Base-by-base conservation (phyloP, 2,888 invertebrate genomes). In the Patella pellucida region DNA sequence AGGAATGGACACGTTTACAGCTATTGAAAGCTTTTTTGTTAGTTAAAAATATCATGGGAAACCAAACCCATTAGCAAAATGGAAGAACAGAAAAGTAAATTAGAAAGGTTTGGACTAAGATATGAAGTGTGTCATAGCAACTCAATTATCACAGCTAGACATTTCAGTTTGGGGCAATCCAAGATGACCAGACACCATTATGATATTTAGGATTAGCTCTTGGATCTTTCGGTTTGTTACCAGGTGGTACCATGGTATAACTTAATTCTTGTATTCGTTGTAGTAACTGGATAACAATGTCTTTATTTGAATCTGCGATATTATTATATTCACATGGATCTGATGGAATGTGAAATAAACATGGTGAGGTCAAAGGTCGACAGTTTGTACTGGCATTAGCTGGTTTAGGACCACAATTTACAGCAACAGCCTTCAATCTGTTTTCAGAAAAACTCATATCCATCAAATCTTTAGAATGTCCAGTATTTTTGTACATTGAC, bases 321-420 rank as follows among this genome's bases (percentile, higher is more conserved):
- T 97, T 97, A 76, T 93, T 92, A 76, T 92, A 92, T 91, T 98
- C 98, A 88, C 98, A 98, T 0, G 97, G 97, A 92, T 98, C 98
- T 15, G 93, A 91, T 1, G 92, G 91, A 12, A 97, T 93, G 89
- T 98, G 94, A 91, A 95, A 97, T 9, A 98, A 92, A 86, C 97
- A 98, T 0, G 96, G 94, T 0, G 93, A 91, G 56, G 91, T 82
- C 0, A 94, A 86, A 0, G 96, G 95, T 71, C 93, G 89, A 90
- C 97, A 97, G 0, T 90, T 85, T 23, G 81, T 83, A 52, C 86
- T 88, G 12, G 87, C 89, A 78, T 89, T 87, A 4, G 79, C 77
- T 3, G 89, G 90, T 73, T 84, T 85, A 5, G 80, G 76, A 4
- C 89, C 88, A 84, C 90, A 90, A 0, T 86, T 62, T 9, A 90